Evolutionary conservation across 2,888 invertebrate species (phyloP).

Genomic region (Anthophora plumipes): DNA sequence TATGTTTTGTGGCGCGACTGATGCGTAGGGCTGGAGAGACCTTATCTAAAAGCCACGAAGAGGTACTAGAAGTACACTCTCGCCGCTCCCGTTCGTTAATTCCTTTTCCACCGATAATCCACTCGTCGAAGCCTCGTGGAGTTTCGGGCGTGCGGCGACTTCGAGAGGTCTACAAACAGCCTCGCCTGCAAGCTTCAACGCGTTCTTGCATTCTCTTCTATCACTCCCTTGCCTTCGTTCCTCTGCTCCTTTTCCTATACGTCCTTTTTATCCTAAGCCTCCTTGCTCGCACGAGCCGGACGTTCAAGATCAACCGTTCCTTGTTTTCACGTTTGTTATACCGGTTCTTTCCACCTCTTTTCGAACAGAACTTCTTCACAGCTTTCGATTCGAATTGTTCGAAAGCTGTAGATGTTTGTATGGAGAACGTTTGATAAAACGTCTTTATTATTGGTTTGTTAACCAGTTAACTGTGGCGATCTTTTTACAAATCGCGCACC

Average conservation of each 20-base stretch:
- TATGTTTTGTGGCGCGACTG: conserved; percentile 58
- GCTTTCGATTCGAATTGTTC: too few relatives aligned
- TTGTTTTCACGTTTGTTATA: too few relatives aligned
- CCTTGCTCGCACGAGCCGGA: background rate
- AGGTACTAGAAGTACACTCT: conserved; percentile 73
- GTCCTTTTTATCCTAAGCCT: background rate
- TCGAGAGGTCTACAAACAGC: conserved; percentile 71
- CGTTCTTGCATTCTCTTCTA: conserved; percentile 32
- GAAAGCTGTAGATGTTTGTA: too few relatives aligned
- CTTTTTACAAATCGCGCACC: too few relatives aligned
- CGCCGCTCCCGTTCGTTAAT: conserved; percentile 73
- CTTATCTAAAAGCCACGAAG: conserved; percentile 74
- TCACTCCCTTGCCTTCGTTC: conserved; percentile 15
- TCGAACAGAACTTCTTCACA: too few relatives aligned
- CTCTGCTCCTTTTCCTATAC: background rate
- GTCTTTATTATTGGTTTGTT: too few relatives aligned
- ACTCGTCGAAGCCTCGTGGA: conserved; percentile 62
- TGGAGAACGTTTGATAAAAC: too few relatives aligned
- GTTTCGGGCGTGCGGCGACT: conserved; percentile 65
- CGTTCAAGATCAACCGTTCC: background rate
- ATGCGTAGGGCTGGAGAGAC: conserved; percentile 72
- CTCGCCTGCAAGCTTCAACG: conserved; percentile 44
- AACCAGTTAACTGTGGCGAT: too few relatives aligned
- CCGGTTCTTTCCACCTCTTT: too few relatives aligned
- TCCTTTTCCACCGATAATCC: conserved; percentile 74